These are phyloP conservation scores for Poeciliopsis turrubarensis DNA, from an alignment of 2,113 vertebrate genomes.

Conservation along the genomic window DNA sequence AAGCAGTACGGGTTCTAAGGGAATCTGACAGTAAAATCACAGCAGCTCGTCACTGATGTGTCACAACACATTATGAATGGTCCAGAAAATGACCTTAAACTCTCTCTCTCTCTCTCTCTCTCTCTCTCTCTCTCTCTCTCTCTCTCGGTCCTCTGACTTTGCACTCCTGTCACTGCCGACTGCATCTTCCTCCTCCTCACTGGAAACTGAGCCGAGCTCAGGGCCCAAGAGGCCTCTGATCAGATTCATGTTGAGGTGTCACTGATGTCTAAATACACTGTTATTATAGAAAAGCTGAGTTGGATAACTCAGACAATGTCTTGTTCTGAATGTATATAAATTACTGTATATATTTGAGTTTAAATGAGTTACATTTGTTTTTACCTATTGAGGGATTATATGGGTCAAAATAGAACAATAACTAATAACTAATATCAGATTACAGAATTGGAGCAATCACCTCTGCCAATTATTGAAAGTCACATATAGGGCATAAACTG, in stretches of 20 bases:
- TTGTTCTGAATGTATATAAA: too few species aligned
- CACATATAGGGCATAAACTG: neutral
- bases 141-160: neutral
- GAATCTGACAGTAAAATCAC: slow-evolving; percentile 67
- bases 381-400: too few species aligned
- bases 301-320: too few species aligned
- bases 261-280: slow-evolving; percentile 24
- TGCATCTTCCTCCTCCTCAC: slow-evolving; percentile 26
- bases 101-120: slow-evolving; percentile 1
- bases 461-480: slow-evolving; percentile 20
- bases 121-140: too few species aligned
- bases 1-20: slow-evolving; percentile 47
- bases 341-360: too few species aligned
- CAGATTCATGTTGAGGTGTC: slow-evolving; percentile 49
- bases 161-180: slow-evolving; percentile 22
- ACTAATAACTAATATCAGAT: slow-evolving; percentile 4
- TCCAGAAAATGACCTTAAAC: slow-evolving; percentile 62
- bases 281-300: too few species aligned
- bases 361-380: too few species aligned
- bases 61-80: slow-evolving; percentile 69
- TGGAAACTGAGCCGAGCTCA: slow-evolving; percentile 51
- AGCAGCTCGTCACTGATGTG: slow-evolving; percentile 65
- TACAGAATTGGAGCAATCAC: slow-evolving; percentile 39
- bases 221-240: slow-evolving; percentile 58
- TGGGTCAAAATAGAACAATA: too few species aligned